Base-by-base conservation (phyloP, 2,888 invertebrate genomes). In the Aphelenchoides bicaudatus region DNA sequence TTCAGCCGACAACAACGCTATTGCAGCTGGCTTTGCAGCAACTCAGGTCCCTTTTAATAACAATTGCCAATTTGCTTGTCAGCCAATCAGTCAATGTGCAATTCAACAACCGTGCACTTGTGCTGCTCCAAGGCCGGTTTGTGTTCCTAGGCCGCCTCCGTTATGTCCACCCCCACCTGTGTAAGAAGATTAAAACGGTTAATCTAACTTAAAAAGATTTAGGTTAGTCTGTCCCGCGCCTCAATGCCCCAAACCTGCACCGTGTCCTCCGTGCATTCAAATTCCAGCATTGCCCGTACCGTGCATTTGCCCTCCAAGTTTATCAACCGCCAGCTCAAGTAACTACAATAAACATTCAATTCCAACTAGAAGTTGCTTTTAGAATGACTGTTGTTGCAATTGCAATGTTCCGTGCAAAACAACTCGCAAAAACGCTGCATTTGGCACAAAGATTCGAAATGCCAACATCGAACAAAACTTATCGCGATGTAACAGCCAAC, bases 361-460 rank as follows among this genome's bases (percentile, higher is more conserved):
- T 55, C 6, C 10, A 53, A 53, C 6, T 13, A 6, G 21, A 53
- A 19, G 5, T 3, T 4, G 8, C 6, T 13, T 55, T 37, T 53
- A 73, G 70, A 74, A 74, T 39, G 76, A 76, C 56, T 76, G 76
- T 54, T 76, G 76, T 46, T 73, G 72, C 62, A 74, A 74, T 27
- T 76, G 76, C 48, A 65, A 64, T 6, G 64, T 66, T 4, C 70
- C 71, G 5, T 72, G 70, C 39, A 58, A 66, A 29, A 72, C 63
- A 55, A 59, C 63, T 28, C 28, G 28, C 6, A 37, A 28, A 23
- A 50, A 48, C 58, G 23, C 16, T 57, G 56, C 47, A 53, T 27
- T 39, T 39, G 2, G 3, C 29, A 13, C 47, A 46, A 2, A 53
- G 21, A 1, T 6, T n/a, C 25, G 3, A 47, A 30, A 21, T 28